Base-by-base conservation (phyloP, 2,888 invertebrate genomes). In the Drosophila mettleri region DNA sequence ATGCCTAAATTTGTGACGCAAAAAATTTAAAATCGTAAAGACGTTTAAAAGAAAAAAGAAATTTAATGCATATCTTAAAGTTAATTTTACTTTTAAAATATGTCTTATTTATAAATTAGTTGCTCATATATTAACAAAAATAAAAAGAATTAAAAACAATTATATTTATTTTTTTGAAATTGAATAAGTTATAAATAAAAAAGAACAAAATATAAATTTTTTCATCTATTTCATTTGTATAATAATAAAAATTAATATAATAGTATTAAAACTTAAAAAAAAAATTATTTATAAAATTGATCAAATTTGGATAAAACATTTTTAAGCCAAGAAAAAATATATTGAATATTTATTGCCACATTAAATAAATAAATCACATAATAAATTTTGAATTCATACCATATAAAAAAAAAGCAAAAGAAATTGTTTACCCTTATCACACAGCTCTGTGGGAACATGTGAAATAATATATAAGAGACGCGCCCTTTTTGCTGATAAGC, bases 381-480 rank as follows among this genome's bases (percentile, higher is more conserved):
- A 20, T 1, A 0, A 53, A n/a, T 24, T 20, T 24, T n/a, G 5
- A 43, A 10, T n/a, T n/a, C n/a, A n/a, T n/a, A n/a, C n/a, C n/a
- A 43, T 16, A 43, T n/a, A 10, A 39, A n/a, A 29, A n/a, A 18
- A 38, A 12, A 9, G 29, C 2, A 14, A 3, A 7, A 16, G 20
- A 16, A 36, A 36, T n/a, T 45, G 1, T 3, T 22, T 22, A n/a
- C 22, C 29, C 9, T n/a, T 18, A 45, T 36, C 36, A 4, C 18
- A 24, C 4, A 45, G n/a, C 24, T n/a, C 27, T 52, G 65, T 41
- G 51, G 27, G 9, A 49, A 53, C 58, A 70, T 57, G 36, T 57
- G 41, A 53, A 46, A 58, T 41, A 69, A 57, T n/a, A 24, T 10
- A 48, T 43, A 45, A 31, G 9, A 60, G 18, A 7, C 29, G 29